Evolutionary conservation across 1,140 invertebrate species (phyloP), one percentile per base, ranked within the genome.

Genomic region (Drosophila kohkoa): DNA sequence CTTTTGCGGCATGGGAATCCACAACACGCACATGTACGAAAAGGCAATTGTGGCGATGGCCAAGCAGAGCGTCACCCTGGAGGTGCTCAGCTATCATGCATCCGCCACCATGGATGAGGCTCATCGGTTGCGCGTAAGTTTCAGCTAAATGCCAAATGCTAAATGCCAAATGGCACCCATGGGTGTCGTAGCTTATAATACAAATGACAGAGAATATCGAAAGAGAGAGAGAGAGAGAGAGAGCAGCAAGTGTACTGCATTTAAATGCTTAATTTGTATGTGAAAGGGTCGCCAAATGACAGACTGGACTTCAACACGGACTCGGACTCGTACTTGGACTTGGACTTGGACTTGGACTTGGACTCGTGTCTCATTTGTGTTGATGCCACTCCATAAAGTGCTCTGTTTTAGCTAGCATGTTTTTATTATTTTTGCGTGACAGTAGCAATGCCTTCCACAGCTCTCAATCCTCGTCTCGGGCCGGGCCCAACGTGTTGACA

Each of bases 21-120:
- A 98, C 93, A 99, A 99, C 92, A 99, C 98, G 46, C 96, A 98
- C 90, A 99, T 99, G 97, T 99, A 98, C 90, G 98, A 99, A 93
- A 98, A 96, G 92, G 97, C 97, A 41, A 95, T 98, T 82, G 96
- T 96, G 69, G 97, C 97, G 1, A 98, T 98, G 95, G 98, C 98
- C 55, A 99, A 99, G 92, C 98, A 99, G 93, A 97, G 96, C 83
- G 98, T 99, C 16, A 99, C 98, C 1, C 93, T 99, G 57, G 98
- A 99, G 93, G 97, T 99, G 69, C 94, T 99, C 77, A 98, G 98
- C 92, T 99, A 99, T 93, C 98, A 99, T 93, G 98, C 98, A 11
- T 97, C 97, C 1, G 98, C 98, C 38, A 96, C 97, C 60, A 92
- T 96, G 63, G 97, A 99, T 86, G 98, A 99, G 93, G 97, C 97